A percentile compares a stretch with the other conserved stretches of the same genome.
Evolutionary conservation across 2,888 invertebrate species (phyloP).

Genomic region (Heliconius charithonia): DNA sequence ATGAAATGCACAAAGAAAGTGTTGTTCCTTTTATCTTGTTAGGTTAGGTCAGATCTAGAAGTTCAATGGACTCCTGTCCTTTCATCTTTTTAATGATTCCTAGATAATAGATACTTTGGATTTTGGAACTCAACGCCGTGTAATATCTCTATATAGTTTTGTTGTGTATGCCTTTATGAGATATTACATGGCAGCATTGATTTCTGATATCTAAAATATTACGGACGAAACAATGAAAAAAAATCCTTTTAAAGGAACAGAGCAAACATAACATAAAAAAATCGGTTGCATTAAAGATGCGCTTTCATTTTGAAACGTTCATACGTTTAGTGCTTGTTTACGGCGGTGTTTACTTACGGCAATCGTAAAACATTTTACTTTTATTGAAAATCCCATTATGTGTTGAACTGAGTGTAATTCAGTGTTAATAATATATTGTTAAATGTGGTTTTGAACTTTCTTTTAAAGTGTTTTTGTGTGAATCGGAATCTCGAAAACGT

Average conservation of each 20-base stretch:
- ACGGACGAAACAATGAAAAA: not conserved
- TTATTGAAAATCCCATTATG: constrained; percentile 24
- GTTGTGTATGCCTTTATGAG: too few relatives aligned
- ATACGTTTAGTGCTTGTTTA: constrained; percentile 22
- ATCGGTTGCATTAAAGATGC: constrained; percentile 2
- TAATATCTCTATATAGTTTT: too few relatives aligned
- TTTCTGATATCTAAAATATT: too few relatives aligned
- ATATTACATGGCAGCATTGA: too few relatives aligned
- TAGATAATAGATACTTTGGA: not conserved
- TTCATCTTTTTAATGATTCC: not conserved
- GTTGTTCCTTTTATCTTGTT: not conserved
- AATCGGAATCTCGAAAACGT: not conserved
- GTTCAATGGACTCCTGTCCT: not conserved
- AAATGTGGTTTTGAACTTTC: constrained; percentile 17
- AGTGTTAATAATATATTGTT: not conserved
- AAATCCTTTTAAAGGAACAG: not conserved
- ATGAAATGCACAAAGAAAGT: constrained; percentile 13
- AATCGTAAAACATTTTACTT: constrained; percentile 23
- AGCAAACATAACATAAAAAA: not conserved
- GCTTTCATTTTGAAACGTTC: constrained; percentile 20
- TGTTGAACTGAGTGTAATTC: not conserved
- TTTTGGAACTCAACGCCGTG: not conserved
- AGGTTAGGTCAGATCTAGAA: not conserved
- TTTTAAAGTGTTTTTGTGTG: not conserved
- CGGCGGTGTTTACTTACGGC: constrained; percentile 34